Evolutionary conservation across 2,888 invertebrate genomes (phyloP), one percentile per base, ranked within the genome.

Genomic region (Drosophila glabriapex): DNA sequence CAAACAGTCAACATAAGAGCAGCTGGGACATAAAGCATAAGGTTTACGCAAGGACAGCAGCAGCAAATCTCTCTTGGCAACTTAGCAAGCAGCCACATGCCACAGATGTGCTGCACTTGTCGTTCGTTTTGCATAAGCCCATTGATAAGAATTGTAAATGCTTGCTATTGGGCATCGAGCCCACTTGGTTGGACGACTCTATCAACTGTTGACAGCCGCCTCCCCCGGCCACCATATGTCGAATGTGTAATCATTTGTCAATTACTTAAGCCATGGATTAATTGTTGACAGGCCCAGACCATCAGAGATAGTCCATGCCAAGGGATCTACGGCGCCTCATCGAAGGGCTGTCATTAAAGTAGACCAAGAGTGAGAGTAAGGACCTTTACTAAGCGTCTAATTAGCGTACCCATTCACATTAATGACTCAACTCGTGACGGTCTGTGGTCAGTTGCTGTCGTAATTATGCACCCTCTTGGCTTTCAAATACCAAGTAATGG

Each of bases 191-290:
- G 56, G 28, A 35, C 49, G 49, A 14, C 29, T 56, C 56, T 58
- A 41, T 58, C 56, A 53, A 46, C 53, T 74, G 78, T 68, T 77
- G 68, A 59, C 16, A 67, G 41, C 58, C 53, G 49, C 62, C 29
- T 7, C 22, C 28, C 41, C 31, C 46, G n/a, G 31, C 53, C 64
- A 60, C 50, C 76, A 78, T 77, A 83, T 81, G 76, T 80, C 76
- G 67, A 80, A 73, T 76, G 74, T 81, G 76, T 82, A 87, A 87
- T 88, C 90, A 84, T 88, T 88, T 87, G 88, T 88, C 88, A 88
- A 88, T 88, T 88, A 87, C 88, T 89, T 88, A 88, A 88, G 71
- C 78, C 82, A 46, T 70, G 84, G 80, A 78, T 88, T 89, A 88
- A 81, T 87, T 85, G 83, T 68, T 76, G 83, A 76, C 83, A 72